Conservation (phyloP, 2,797 vertebrate species). For the Acanthopagrus latus region DNA sequence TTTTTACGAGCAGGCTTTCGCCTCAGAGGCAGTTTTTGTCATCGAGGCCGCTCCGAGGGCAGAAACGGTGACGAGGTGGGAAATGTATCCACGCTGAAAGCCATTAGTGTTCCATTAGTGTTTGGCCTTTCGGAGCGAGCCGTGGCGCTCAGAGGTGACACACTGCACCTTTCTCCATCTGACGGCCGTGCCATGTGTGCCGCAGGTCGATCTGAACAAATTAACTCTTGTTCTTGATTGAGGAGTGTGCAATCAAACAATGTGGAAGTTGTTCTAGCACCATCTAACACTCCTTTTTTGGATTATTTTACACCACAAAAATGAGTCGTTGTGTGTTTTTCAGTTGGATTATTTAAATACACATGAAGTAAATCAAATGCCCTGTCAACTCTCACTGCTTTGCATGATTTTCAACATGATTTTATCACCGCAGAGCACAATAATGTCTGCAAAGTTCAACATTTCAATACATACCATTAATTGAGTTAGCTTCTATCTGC, state of each 20-base stretch:
- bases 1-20: conserved; percentile 60
- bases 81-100: conserved; percentile 63
- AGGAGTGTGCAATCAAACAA: conserved; percentile 14
- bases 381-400: not conserved
- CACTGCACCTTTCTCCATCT: conserved; percentile 20
- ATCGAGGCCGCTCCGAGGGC: conserved; percentile 17
- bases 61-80: conserved; percentile 57
- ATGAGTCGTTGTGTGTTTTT: not conserved
- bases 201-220: conserved; percentile 27
- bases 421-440: not conserved
- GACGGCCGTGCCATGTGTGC: conserved; percentile 4
- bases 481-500: not conserved
- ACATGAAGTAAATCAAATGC: too few species aligned
- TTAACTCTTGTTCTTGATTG: conserved; percentile 24
- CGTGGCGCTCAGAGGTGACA: conserved; percentile 37
- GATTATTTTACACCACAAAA: not conserved
- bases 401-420: not conserved
- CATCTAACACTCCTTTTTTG: not conserved
- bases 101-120: conserved; percentile 69
- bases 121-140: conserved; percentile 28
- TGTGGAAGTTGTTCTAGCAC: not conserved
- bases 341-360: not conserved
- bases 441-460: not conserved
- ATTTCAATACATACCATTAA: not conserved
- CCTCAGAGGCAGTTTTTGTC: conserved; percentile 51